Evolutionary conservation across 2,797 vertebrate genomes (phyloP).

Genomic region (Lepus oiostolus): DNA sequence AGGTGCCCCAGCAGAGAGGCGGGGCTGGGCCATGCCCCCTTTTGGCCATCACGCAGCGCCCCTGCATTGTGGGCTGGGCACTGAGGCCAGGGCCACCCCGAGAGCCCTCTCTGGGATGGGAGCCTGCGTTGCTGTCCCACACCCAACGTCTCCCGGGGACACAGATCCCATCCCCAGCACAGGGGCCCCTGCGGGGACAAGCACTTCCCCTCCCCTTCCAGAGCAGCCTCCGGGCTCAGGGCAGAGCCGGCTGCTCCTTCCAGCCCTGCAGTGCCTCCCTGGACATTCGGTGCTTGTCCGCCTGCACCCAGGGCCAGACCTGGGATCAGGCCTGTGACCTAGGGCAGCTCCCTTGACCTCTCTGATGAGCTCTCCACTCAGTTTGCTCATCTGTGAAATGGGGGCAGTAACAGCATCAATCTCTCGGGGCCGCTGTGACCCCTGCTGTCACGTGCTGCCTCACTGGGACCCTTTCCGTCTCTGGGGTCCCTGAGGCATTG

Average conservation of each 20-base stretch:
- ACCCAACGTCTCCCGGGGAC: background rate
- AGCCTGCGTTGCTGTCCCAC: background rate
- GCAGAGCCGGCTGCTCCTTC: background rate
- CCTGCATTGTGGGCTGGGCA: background rate
- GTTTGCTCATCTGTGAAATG: background rate
- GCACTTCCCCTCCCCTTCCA: background rate
- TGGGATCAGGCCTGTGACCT: background rate
- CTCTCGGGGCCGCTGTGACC: background rate
- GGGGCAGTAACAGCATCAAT: no score
- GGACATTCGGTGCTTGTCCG: background rate
- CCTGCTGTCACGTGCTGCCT: no score
- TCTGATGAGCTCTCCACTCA: background rate
- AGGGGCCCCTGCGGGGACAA: no score
- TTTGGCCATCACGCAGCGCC: no score
- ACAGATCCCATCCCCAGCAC: background rate
- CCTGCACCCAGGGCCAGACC: background rate
- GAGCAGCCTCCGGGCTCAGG: background rate
- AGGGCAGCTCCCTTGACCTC: background rate
- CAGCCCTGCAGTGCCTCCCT: fast-evolving
- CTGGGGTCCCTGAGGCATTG: background rate
- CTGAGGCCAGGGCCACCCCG: background rate
- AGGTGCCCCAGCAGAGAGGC: background rate
- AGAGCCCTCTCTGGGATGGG: background rate
- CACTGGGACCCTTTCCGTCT: no score
- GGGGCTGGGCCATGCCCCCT: no score